Evolutionary conservation across 2,888 invertebrate genomes (phyloP), one percentile per base, ranked within the genome.

Genomic region (Volucella inanis): DNA sequence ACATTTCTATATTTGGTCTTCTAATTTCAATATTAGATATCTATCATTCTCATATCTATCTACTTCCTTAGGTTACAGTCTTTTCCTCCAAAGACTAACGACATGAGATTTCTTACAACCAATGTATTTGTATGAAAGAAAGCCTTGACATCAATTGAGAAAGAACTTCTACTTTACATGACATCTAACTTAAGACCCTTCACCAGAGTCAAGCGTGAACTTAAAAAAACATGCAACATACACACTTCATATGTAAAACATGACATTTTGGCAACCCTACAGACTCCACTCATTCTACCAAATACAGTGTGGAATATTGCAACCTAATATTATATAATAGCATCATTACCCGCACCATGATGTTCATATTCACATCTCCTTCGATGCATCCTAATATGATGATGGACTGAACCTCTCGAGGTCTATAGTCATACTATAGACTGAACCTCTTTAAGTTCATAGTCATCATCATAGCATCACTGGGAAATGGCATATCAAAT

Each of bases 261-360:
- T 8, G 9, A 9, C 11, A 39, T 12, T 52, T 45, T 75, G 79
- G 83, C 74, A 84, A 84, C 83, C 14, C 74, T 62, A 10, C 0
- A 8, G 45, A n/a, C 14, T 14, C 52, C 0, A 6, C 10, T n/a
- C 31, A 54, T 41, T 47, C 41, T 54, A 38, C 38, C 41, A 74
- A 72, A 67, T 55, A 55, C 43, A 61, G 38, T 31, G 31, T 50
- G n/a, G 50, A 74, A 83, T 78, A 78, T 65, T 67, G 76, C 84
- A 85, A 76, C 80, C 65, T 80, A 85, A 80, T 85, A 85, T 85
- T 71, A 67, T 71, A 72, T 80, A 85, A 85, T 85, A 80, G 76
- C 80, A 80, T 85, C 84, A 85, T 85, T 85, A 85, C 61, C 80
- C 62, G 75, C 80, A 54, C 80, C 62, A 71, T 72, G 71, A 84